phyloP scores from a whole-genome alignment of 2,797 vertebrate genomes.

The Acanthornis magna region DNA sequence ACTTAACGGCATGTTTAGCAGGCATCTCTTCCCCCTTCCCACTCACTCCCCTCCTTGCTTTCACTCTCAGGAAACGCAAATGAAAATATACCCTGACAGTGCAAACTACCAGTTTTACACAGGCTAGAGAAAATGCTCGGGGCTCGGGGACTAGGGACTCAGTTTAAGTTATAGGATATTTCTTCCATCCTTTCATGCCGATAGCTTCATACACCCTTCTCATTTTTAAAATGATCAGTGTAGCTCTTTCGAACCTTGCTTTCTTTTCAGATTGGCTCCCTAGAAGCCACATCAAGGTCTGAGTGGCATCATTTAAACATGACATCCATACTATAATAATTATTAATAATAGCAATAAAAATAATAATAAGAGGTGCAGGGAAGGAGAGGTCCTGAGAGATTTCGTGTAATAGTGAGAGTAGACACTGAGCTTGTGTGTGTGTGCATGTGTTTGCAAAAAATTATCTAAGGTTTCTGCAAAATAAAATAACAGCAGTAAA shows the following conservation, averaged over 20 bases:
- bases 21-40: not conserved
- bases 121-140: conserved; percentile 53
- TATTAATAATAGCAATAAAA: conserved; percentile 22
- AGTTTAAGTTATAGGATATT: conserved; percentile 12
- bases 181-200: not conserved
- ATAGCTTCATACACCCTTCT: not conserved
- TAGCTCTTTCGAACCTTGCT: conserved; percentile 11
- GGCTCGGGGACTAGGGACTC: not conserved
- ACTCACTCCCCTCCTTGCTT: not conserved
- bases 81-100: conserved; percentile 63
- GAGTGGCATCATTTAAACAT: conserved; percentile 17
- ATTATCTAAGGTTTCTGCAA: not conserved
- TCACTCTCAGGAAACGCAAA: not conserved
- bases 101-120: not conserved
- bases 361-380: not conserved
- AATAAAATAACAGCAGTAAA: conserved; percentile 25
- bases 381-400: conserved; percentile 26
- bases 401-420: not conserved
- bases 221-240: not conserved
- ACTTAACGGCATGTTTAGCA: conserved; percentile 74
- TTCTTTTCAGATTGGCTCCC: conserved; percentile 37
- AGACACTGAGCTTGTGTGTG: not conserved
- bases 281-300: conserved; percentile 49
- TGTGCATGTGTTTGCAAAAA: not conserved
- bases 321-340: not conserved